Percentiles rank a stretch among this genome's conserved stretches.
Conservation (phyloP, 2,797 vertebrate species). For the Potorous gilbertii region DNA sequence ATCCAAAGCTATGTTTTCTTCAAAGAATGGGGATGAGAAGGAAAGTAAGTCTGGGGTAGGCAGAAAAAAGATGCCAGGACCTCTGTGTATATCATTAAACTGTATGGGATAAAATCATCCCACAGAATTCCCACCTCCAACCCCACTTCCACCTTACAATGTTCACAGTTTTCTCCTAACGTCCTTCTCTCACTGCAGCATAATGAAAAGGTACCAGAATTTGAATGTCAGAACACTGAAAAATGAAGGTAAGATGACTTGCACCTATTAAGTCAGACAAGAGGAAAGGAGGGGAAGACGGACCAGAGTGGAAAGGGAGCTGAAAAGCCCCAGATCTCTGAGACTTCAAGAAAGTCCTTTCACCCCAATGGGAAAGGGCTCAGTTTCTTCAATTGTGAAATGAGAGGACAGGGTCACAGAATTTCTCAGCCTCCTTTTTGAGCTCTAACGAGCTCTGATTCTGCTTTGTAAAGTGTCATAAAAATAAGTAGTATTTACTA, state of each 20-base stretch:
- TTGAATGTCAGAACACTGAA: not conserved
- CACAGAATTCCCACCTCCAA: not conserved
- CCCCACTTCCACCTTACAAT: not conserved
- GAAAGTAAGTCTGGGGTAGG: not conserved
- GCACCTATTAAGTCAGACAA: not conserved
- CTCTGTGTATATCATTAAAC: not conserved
- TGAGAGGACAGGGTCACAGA: not conserved
- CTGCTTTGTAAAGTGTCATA: not conserved
- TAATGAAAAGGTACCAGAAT: not conserved
- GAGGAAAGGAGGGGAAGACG: not conserved
- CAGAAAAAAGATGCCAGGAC: not conserved
- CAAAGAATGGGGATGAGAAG: not conserved
- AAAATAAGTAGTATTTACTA: not conserved
- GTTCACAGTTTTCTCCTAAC: not conserved
- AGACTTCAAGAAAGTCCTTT: not conserved
- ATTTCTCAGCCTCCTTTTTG: not conserved
- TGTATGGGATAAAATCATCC: not conserved
- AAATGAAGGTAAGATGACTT: not conserved
- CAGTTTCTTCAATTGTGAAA: not conserved
- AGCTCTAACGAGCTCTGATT: not conserved
- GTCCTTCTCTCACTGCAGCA: not conserved
- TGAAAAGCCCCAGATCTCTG: not conserved
- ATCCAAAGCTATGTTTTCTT: slow-evolving; percentile 18
- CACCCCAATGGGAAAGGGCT: not conserved
- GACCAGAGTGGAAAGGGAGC: not conserved